Evolutionary conservation across 2,888 invertebrate species (phyloP), one percentile per base, ranked within the genome.

Genomic region (Homarus gammarus): DNA sequence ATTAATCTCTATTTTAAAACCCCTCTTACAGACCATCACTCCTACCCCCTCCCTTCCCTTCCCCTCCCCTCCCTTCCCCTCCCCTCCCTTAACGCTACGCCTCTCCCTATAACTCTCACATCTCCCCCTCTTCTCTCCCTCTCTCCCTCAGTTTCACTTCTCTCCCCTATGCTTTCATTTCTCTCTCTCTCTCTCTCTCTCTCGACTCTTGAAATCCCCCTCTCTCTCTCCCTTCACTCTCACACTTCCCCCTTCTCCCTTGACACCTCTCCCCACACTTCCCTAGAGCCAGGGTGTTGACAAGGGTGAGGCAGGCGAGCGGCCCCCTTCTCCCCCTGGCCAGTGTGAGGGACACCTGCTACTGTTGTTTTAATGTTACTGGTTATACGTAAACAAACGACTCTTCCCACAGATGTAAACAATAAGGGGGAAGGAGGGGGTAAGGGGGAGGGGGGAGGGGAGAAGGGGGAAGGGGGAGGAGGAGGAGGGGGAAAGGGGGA

Each of bases 1-100:
- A 78, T 78, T 51, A 51, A 78, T 78, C 56, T 78, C 56, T 77
- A 78, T 78, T 78, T 51, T 78, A 56, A 77, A 78, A 51, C 78
- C 10, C 64, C 27, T 8, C 27, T 56, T 27, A 5, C 75, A 44
- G 33, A 27, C 49, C 27, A 22, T 49, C 75, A 49, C 56, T 15
- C 10, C 49, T 33, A 51, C 40, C 73, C 18, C 64, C 22, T 33
- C 38, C 64, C 31, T n/a, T 6, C 22, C 5, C 64, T 22, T 2
- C n/a, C 38, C 18, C 22, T 40, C 40, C 40, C 56, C 64, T 56
- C 27, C 31, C 36, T 1, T 27, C 79, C 31, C 81, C 40, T 36
- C 27, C 22, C 38, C 27, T 8, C 10, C 18, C 10, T 12, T 12
- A 44, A 44, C 44, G 5, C 44, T 44, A 12, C 44, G 12, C 12